phyloP scores from a whole-genome alignment of 2,113 vertebrate genomes.

The Zosterops lateralis region DNA sequence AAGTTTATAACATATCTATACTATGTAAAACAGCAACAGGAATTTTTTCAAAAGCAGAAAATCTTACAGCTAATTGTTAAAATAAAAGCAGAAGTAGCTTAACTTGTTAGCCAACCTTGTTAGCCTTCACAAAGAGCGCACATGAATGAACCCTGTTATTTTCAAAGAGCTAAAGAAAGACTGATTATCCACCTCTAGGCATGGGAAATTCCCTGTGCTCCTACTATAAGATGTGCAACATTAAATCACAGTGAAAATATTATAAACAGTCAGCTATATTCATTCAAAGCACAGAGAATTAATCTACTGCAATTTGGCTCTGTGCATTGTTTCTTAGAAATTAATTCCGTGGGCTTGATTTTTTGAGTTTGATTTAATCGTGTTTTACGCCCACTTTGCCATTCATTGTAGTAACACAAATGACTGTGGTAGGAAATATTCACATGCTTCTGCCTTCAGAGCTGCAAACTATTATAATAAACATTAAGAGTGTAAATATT shows the following conservation, averaged over 20 bases:
- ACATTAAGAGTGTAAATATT: neutral
- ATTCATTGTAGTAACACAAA: constrained; percentile 33
- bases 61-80: neutral
- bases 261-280: neutral
- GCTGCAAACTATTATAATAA: neutral
- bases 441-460: constrained; percentile 15
- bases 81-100: neutral
- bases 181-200: constrained; percentile 14
- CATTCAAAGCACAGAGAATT: constrained; percentile 11
- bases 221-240: neutral
- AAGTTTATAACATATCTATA: neutral
- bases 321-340: constrained; percentile 16
- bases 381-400: constrained; percentile 38
- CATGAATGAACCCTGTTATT: constrained; percentile 2
- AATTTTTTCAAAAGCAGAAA: neutral
- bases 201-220: neutral
- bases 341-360: constrained; percentile 18
- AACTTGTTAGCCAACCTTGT: neutral
- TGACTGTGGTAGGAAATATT: constrained; percentile 1
- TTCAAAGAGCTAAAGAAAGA: constrained; percentile 14
- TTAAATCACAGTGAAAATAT: neutral
- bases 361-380: neutral
- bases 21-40: neutral
- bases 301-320: neutral
- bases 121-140: neutral